Conservation (phyloP, 2,113 vertebrate genomes). For the Lanius ludovicianus region DNA sequence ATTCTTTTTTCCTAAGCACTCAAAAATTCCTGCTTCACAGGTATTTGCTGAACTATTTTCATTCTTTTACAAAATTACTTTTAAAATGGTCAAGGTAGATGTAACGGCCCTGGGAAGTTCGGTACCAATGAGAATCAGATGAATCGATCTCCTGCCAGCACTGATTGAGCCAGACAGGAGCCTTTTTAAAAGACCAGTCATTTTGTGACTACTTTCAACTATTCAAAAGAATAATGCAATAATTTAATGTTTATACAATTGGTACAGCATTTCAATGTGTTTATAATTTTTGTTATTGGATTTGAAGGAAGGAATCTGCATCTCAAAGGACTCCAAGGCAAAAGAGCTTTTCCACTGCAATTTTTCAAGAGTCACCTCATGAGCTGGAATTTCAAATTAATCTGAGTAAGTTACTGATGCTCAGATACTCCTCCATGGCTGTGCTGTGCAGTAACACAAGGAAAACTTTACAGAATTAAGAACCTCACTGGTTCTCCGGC, state of each 20-base stretch:
- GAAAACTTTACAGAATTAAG: neutral
- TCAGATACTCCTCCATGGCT: neutral
- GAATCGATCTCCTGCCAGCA: neutral
- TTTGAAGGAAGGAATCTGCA: neutral
- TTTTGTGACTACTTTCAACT: neutral
- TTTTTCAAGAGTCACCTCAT: neutral
- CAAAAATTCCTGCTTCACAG: neutral
- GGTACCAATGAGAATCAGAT: neutral
- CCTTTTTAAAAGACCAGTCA: neutral
- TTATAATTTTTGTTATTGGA: neutral
- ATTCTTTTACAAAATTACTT: neutral
- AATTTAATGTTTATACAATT: neutral
- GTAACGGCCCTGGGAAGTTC: neutral
- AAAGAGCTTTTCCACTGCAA: neutral
- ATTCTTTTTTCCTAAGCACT: neutral
- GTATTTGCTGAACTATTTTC: neutral
- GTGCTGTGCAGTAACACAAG: neutral
- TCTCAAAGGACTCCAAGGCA: neutral
- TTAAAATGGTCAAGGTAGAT: neutral
- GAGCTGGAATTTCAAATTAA: neutral
- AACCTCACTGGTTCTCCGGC: neutral
- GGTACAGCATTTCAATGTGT: neutral
- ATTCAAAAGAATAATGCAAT: neutral
- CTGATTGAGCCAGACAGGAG: neutral
- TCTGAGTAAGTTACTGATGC: neutral